These are phyloP conservation scores for Eledona agricola DNA, from an alignment of 2,888 invertebrate genomes.

Conservation along the genomic window DNA sequence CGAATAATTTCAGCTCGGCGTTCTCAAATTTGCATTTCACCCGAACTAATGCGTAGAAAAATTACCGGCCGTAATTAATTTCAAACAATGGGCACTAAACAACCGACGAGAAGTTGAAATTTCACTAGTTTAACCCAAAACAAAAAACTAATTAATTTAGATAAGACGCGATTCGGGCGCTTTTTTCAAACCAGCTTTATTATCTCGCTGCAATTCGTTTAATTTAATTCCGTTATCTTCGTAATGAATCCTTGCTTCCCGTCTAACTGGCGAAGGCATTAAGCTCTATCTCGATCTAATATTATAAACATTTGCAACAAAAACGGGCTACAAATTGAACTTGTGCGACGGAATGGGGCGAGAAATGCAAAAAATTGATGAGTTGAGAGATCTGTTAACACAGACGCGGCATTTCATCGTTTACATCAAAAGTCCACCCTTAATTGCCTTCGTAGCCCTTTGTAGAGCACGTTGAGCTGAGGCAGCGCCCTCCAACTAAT, in stretches of 20 bases:
- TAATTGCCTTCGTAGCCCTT: slow-evolving; percentile 40
- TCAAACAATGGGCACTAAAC: not conserved
- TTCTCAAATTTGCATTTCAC: slow-evolving; percentile 1
- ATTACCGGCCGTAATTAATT: not conserved
- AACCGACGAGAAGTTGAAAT: slow-evolving; percentile 14
- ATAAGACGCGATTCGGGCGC: slow-evolving; percentile 16
- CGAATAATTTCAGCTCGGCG: no score
- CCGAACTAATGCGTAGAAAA: not conserved
- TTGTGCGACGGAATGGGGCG: slow-evolving; percentile 27
- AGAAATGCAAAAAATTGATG: slow-evolving; percentile 26
- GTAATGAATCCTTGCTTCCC: slow-evolving; percentile 20
- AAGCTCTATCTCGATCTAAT: slow-evolving; percentile 24
- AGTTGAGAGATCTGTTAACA: slow-evolving; percentile 36
- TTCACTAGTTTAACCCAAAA: no score
- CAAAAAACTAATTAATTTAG: slow-evolving; percentile 28
- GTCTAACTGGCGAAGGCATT: slow-evolving; percentile 25
- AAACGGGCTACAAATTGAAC: slow-evolving; percentile 27
- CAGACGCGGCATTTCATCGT: slow-evolving; percentile 33
- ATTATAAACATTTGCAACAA: slow-evolving; percentile 17
- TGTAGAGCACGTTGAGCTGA: slow-evolving; percentile 36
- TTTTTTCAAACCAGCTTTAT: slow-evolving; percentile 23
- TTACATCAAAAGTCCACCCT: slow-evolving; percentile 36
- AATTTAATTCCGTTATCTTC: slow-evolving; percentile 31
- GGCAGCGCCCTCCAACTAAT: slow-evolving; percentile 24
- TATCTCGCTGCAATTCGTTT: slow-evolving; percentile 26